Evolutionary conservation across 2,113 vertebrate species (phyloP).

Genomic region (Erythrolamprus reginae): DNA sequence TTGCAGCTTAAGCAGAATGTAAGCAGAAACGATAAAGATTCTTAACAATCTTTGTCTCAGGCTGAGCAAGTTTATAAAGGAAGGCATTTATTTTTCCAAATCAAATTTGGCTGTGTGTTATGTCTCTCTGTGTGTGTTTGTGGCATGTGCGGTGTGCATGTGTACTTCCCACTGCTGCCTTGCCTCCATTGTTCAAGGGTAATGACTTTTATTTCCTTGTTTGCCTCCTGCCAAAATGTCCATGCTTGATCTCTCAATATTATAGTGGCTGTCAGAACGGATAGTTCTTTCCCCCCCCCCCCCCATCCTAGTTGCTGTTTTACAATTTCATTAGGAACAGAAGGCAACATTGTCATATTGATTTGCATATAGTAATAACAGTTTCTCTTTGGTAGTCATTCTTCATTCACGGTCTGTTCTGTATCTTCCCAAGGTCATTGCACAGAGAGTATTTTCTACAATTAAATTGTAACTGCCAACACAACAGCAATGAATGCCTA

Average conservation of each 20-base stretch:
- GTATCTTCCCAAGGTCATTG: conserved; percentile 11
- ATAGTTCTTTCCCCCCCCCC: background rate
- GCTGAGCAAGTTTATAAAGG: background rate
- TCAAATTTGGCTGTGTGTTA: background rate
- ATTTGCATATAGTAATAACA: background rate
- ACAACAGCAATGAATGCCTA: background rate
- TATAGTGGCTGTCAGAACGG: background rate
- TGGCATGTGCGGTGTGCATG: background rate
- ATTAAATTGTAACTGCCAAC: background rate
- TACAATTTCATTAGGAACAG: background rate
- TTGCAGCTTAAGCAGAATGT: background rate
- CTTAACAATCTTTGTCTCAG: background rate
- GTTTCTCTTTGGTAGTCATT: background rate
- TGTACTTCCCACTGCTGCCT: background rate
- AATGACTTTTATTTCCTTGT: background rate
- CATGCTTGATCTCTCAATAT: background rate
- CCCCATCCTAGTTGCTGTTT: background rate
- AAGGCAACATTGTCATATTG: background rate
- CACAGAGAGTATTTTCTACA: background rate
- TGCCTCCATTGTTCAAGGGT: background rate
- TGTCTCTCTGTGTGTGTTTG: background rate
- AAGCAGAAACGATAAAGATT: background rate
- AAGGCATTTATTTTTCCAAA: background rate
- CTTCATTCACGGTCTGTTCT: background rate
- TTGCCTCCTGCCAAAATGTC: background rate